Conservation (phyloP, 2,797 vertebrate species). For the Florisuga fusca region DNA sequence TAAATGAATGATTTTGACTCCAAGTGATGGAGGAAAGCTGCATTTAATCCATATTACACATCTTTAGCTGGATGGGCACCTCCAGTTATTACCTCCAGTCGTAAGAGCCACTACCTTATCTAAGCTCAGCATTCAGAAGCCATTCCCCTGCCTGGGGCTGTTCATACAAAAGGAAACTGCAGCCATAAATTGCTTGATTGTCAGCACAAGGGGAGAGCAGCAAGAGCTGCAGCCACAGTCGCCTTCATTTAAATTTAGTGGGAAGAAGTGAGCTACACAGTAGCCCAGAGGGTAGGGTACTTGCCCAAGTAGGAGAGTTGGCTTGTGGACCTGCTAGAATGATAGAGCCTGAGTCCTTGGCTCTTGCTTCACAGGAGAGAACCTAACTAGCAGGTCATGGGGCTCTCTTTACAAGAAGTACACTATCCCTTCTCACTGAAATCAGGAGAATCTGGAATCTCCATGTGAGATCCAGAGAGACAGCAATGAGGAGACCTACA, state of each 20-base stretch:
- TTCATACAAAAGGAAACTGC: not conserved
- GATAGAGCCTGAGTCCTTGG: not conserved
- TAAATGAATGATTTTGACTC: not conserved
- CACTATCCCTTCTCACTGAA: not conserved
- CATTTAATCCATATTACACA: not conserved
- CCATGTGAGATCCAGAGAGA: not conserved
- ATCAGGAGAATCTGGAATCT: not conserved
- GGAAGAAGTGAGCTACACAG: accelerated
- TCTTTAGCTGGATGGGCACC: not conserved
- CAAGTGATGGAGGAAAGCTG: not conserved
- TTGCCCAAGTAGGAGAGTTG: not conserved
- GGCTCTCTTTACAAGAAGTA: not conserved
- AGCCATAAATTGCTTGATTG: not conserved
- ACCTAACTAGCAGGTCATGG: not conserved
- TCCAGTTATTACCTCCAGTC: not conserved
- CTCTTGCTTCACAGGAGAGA: not conserved
- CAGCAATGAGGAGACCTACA: not conserved
- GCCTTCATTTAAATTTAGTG: not conserved
- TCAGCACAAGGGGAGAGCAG: accelerated
- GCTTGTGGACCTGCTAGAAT: not conserved
- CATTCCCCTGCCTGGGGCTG: not conserved
- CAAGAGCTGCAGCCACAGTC: not conserved
- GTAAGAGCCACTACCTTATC: not conserved
- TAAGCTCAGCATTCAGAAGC: not conserved
- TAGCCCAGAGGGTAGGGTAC: not conserved